A percentile compares a stretch with the other conserved stretches of the same genome.
Conservation (phyloP, 2,888 invertebrate species). For the Cantharis nigra region DNA sequence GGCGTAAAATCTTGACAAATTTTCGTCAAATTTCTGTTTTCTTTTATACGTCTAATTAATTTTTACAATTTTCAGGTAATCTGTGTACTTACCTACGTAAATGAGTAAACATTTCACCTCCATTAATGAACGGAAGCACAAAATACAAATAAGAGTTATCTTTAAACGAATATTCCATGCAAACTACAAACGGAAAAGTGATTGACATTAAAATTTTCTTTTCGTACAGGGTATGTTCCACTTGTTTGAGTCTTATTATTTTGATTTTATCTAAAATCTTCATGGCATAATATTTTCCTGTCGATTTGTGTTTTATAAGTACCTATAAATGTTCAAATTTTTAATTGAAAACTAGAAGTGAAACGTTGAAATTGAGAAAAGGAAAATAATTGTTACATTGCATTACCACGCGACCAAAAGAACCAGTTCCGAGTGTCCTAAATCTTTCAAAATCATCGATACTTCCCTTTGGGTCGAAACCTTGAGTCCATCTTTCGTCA, state of each 20-base stretch:
- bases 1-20: conserved; percentile 83
- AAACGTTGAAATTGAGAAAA: background rate
- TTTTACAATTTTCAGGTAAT: background rate
- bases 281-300: conserved; percentile 75
- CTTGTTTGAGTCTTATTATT: conserved; percentile 85
- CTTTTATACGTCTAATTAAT: conserved; percentile 25
- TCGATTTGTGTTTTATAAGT: conserved; percentile 65
- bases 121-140: conserved; percentile 80
- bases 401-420: conserved; percentile 82
- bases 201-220: conserved; percentile 86
- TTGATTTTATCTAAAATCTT: conserved; percentile 86
- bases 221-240: conserved; percentile 88
- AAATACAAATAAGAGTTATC: conserved; percentile 84
- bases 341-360: background rate
- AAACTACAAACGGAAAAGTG: conserved; percentile 86
- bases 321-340: conserved; percentile 34
- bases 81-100: conserved; percentile 57
- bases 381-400: background rate
- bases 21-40: conserved; percentile 68
- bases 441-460: conserved; percentile 69
- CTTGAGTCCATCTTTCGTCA: conserved; percentile 58
- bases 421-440: conserved; percentile 86
- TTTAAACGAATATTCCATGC: conserved; percentile 83
- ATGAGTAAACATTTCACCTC: conserved; percentile 87
- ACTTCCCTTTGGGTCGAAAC: conserved; percentile 37